Percentiles rank a stretch among this genome's conserved stretches.
phyloP scores from a whole-genome alignment of 2,113 vertebrate genomes.

The Burhinus oedicnemus region DNA sequence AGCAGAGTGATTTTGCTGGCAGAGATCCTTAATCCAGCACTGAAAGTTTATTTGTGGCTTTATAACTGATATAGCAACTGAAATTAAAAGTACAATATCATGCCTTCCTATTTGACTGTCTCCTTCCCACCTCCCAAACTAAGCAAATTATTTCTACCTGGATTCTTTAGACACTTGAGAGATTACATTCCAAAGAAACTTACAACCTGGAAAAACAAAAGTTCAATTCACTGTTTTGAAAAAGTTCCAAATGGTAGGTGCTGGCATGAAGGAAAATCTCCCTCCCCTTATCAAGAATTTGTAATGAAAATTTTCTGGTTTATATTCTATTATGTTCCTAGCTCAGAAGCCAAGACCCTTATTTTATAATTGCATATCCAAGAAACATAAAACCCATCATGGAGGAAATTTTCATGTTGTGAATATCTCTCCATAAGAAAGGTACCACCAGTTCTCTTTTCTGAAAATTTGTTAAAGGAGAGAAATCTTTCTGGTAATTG shows the following conservation, averaged over 20 bases:
- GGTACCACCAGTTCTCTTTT: background rate
- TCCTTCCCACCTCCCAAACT: background rate
- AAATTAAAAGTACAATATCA: background rate
- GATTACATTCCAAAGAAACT: background rate
- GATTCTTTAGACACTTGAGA: background rate
- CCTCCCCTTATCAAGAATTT: background rate
- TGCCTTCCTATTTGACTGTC: background rate
- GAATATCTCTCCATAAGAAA: background rate
- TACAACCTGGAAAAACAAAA: background rate
- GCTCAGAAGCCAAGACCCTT: background rate
- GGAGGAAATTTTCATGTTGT: background rate
- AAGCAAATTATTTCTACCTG: background rate
- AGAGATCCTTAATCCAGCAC: background rate
- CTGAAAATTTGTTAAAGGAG: background rate
- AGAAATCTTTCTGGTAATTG: background rate
- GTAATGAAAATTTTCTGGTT: background rate
- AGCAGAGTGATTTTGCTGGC: background rate
- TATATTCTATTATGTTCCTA: background rate
- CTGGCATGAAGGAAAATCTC: background rate
- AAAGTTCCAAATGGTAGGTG: background rate
- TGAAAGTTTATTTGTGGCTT: background rate
- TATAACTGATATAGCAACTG: background rate
- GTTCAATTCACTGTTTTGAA: background rate
- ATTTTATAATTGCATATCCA: background rate
- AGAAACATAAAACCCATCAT: background rate